These are phyloP conservation scores for Nymphalis urticae DNA, from an alignment of 2,888 invertebrate genomes.

Conservation along the genomic window DNA sequence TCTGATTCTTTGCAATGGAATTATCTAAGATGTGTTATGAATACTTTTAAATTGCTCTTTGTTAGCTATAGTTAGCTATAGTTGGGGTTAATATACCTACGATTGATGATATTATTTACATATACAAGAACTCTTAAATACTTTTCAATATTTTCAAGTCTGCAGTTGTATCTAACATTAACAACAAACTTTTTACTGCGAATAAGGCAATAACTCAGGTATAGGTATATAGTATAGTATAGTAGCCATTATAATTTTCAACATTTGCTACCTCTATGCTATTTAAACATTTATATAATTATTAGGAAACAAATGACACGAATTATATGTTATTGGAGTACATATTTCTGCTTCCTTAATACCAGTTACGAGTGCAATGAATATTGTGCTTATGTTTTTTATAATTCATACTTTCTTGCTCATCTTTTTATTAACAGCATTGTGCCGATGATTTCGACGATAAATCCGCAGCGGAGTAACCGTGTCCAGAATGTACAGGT, in stretches of 20 bases:
- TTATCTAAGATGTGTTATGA: neutral
- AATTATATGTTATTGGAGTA: neutral
- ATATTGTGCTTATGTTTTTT: constrained; percentile 7
- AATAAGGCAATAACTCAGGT: neutral
- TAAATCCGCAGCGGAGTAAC: constrained; percentile 7
- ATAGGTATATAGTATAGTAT: too few relatives aligned
- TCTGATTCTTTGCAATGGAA: too few relatives aligned
- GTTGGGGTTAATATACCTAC: too few relatives aligned
- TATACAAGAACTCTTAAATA: neutral
- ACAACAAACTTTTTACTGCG: neutral
- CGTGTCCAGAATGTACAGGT: neutral
- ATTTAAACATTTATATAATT: constrained; percentile 4
- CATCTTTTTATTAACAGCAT: too few relatives aligned
- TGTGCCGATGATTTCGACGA: neutral
- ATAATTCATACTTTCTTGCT: neutral
- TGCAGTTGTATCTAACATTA: neutral
- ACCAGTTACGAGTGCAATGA: neutral
- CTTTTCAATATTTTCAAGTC: neutral
- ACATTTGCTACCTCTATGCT: neutral
- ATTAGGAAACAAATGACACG: neutral
- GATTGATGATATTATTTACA: too few relatives aligned
- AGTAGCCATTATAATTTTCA: neutral
- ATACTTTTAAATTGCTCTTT: neutral
- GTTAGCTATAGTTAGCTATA: too few relatives aligned
- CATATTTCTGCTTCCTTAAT: constrained; percentile 3